Base-by-base conservation (phyloP, 2,797 vertebrate genomes). In the Pteronotus mesoamericanus region DNA sequence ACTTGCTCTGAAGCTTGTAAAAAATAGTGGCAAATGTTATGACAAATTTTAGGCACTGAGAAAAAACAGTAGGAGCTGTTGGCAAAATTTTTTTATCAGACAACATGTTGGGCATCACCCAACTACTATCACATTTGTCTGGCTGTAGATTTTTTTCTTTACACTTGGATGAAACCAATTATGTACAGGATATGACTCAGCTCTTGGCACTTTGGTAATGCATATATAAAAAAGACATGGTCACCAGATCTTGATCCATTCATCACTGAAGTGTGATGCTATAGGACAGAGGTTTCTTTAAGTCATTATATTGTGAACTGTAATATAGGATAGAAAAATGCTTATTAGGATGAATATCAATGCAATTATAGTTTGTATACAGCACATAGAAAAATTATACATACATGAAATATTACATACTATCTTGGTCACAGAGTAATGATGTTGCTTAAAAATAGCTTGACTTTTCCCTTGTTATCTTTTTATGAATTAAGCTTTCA, bases 71-170 rank as follows among this genome's bases (percentile, higher is more conserved):
- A n/a, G 72, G 95, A 94, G 92, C 82, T 96, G 77, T 68, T 95
- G 94, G 94, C 94, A 96, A 97, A 92, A 88, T 80, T 80, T 80
- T 94, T 95, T 89, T 61, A 92, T 94, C 72, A 95, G 91, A 79
- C 34, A 86, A 83, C 74, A 57, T 84, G 34, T 96, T 91, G 88
- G 46, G n/a, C 69, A 79, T 92, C 88, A 75, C 51, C 88, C 95
- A 96, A 69, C 93, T 94, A 57, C 88, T 68, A 91, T 94, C 61
- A 71, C 51, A 90, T 92, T 96, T 92, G 42, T 94, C 94, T 92
- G 55, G 53, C 94, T 91, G 83, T 24, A 66, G 64, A 78, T 22
- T 83, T 94, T 96, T 94, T 95, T 26, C 59, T 79, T 94, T 96
- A 95, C 51, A 84, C 59, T 94, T 90, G 88, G 89, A 86, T 94